Percentiles rank a stretch among this genome's conserved stretches.
Evolutionary conservation across 2,113 vertebrate species (phyloP).

Genomic region (Hemiprocne comata): DNA sequence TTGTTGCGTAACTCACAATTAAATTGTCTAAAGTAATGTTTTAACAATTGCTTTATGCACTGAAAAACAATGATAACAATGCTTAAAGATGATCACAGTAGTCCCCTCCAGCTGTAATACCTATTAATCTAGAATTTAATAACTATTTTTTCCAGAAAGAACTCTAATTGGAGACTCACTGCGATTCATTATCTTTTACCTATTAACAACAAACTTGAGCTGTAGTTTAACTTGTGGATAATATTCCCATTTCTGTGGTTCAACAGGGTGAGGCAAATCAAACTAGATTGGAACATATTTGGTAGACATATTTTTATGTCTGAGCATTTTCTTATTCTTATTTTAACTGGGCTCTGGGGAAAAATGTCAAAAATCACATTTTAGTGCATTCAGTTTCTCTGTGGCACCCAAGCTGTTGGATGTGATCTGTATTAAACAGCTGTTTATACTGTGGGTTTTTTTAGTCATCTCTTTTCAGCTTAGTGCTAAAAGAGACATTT

Average conservation of each 20-base stretch:
- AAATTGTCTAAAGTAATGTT: slow-evolving; percentile 40
- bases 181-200: neutral
- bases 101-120: slow-evolving; percentile 15
- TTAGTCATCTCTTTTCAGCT: neutral
- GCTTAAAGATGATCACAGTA: neutral
- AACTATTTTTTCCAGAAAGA: slow-evolving; percentile 25
- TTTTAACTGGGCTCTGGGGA: slow-evolving; percentile 11
- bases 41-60: slow-evolving; percentile 55
- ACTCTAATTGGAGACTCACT: neutral
- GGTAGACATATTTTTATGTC: neutral
- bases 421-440: neutral
- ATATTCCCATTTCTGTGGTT: neutral
- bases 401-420: neutral
- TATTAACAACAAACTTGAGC: neutral
- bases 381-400: neutral
- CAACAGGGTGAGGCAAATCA: neutral
- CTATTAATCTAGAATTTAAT: slow-evolving; percentile 32
- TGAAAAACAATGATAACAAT: slow-evolving; percentile 28
- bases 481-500: neutral
- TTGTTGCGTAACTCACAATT: slow-evolving; percentile 56
- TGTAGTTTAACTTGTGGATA: slow-evolving; percentile 29
- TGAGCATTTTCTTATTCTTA: neutral
- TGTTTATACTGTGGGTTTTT: neutral
- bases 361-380: neutral
- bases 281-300: neutral